Conservation (phyloP, 2,888 invertebrate species). For the Eupithecia vulgata region DNA sequence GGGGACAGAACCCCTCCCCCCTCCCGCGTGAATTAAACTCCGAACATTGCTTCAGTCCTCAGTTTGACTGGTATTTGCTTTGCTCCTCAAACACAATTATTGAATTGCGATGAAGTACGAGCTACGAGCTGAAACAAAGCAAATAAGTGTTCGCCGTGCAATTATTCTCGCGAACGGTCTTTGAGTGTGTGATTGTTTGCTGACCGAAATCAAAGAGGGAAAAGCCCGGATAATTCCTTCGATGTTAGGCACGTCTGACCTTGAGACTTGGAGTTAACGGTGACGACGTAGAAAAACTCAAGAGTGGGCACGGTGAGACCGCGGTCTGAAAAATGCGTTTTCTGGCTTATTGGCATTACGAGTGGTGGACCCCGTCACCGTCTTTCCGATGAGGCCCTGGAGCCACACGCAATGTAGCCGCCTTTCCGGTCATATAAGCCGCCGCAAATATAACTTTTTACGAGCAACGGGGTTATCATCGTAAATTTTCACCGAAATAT, state of each 20-base stretch:
- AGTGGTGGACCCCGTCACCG: constrained; percentile 36
- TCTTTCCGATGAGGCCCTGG: constrained; percentile 45
- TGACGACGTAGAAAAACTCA: neutral
- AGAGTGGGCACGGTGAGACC: neutral
- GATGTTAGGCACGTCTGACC: neutral
- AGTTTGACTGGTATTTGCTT: constrained; percentile 40
- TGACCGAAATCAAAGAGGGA: constrained; percentile 12
- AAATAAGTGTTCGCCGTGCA: constrained; percentile 26
- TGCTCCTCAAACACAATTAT: constrained; percentile 41
- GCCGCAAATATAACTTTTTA: constrained; percentile 50
- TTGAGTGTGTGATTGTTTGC: constrained; percentile 12
- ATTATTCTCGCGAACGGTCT: constrained; percentile 16
- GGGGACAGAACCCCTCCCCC: constrained; percentile 38
- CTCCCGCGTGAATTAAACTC: constrained; percentile 47
- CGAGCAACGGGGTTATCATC: constrained; percentile 46
- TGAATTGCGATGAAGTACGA: constrained; percentile 38
- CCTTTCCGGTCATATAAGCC: constrained; percentile 54
- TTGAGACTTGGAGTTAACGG: neutral
- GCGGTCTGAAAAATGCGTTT: neutral
- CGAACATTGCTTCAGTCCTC: constrained; percentile 42
- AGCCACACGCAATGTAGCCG: constrained; percentile 49
- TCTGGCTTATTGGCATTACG: constrained; percentile 32
- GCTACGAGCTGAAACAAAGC: constrained; percentile 27
- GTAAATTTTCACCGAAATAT: constrained; percentile 49
- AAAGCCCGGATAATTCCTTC: neutral